Base-by-base conservation (phyloP, 2,797 vertebrate species). In the Poeciliopsis paucimaculata region DNA sequence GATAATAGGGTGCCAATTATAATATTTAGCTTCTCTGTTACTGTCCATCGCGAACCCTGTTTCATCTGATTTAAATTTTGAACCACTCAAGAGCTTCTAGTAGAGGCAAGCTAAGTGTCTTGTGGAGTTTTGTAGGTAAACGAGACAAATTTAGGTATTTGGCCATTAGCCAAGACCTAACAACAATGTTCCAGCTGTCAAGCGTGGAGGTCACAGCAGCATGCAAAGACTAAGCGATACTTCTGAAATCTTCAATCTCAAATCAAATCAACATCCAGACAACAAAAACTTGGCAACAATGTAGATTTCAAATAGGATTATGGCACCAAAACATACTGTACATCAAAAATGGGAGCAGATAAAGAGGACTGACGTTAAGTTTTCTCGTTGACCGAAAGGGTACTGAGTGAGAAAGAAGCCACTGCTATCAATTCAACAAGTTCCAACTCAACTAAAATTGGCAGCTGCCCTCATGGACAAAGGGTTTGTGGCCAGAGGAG, bases 1-100 rank as follows among this genome's bases (percentile, higher is more conserved):
- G 39, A 85, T 55, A 88, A 84, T 26, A 72, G 75, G 57, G n/a
- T 72, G 80, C 75, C 81, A 89, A 78, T 85, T 82, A 78, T 73
- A 93, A 83, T 72, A 87, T 89, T 88, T 80, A 86, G 46, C 84
- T 85, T 55, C 73, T 13, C 53, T 77, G 73, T 86, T 9, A 12
- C 34, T 43, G 36, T 70, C 23, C 39, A 43, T 20, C 7, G 36
- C 23, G 8, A 39, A 66, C 18, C 7, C n/a, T 5, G 12, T 28
- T 60, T 60, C n/a, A 31, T 60, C 26, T 28, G 57, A 28, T 60
- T 60, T 2, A 60, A 60, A 60, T 28, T 60, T 28, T 13, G 12
- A n/a, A 15, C n/a, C n/a, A 31, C 15, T 60, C 28, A 60, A 60
- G n/a, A 60, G n/a, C n/a, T 31, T 60, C 57, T 10, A 15, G n/a